Base-by-base conservation (phyloP, 2,888 invertebrate genomes). In the Pristionchus maxplancki region DNA sequence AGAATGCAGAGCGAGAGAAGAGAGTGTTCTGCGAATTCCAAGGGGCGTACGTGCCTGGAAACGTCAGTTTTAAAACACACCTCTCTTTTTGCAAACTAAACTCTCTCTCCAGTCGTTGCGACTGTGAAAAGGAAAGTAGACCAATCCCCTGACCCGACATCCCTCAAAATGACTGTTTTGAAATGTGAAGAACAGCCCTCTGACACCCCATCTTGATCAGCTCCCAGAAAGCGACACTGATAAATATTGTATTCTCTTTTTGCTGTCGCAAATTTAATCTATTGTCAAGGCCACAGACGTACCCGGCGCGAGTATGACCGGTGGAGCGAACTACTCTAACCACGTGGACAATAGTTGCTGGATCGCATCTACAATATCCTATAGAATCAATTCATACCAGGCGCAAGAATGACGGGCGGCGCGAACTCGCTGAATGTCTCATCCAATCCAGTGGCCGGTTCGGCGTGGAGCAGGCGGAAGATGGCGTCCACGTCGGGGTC, bases 1-100 rank as follows among this genome's bases (percentile, higher is more conserved):
- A 91, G 88, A 92, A 92, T 2, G 92, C 91, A 5, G 81, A 85
- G 24, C 89, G 87, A 67, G 90, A 89, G 89, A 92, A 92, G 0
- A 92, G 85, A 11, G 92, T 92, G 71, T 92, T 92, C 81, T 91
- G 92, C 0, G 91, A 91, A 62, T 92, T 92, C 90, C 90, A 91
- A 17, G 92, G 92, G 20, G 92, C 86, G 84, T 90, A 92, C 0
- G 90, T 90, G 13, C 87, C 89, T 87, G 71, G 40, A 62, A 31
- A 20, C 62, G 28, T 20, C 6, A 31, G 8, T 5, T n/a, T 4
- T 6, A 31, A 34, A 37, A n/a, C n/a, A n/a, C n/a, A n/a, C n/a
- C n/a, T n/a, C n/a, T n/a, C n/a, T n/a, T n/a, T n/a, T n/a, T n/a
- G n/a, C n/a, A n/a, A n/a, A n/a, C n/a, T n/a, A n/a, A n/a, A n/a